Percentiles rank a stretch among this genome's conserved stretches.
These are phyloP conservation scores for Zosterops lateralis DNA, from an alignment of 2,113 vertebrate genomes.

Conservation along the genomic window DNA sequence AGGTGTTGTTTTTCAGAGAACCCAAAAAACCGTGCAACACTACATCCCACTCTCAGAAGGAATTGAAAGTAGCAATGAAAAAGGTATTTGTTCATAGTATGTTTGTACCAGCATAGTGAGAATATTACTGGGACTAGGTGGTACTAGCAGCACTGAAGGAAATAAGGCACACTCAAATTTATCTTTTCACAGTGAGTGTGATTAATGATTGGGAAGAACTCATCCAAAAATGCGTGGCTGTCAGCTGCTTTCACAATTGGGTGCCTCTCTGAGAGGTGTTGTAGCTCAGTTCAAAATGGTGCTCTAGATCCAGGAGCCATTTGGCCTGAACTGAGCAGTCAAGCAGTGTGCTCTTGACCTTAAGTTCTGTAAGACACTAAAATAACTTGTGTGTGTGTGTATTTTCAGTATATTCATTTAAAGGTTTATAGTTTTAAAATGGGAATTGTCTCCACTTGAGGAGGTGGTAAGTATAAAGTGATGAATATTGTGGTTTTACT, in stretches of 20 bases:
- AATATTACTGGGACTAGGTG: neutral
- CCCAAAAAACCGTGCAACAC: neutral
- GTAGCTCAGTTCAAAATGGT: neutral
- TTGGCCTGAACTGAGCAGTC: neutral
- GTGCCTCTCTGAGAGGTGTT: neutral
- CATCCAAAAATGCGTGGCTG: neutral
- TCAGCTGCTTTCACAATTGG: neutral
- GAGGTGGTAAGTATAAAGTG: neutral
- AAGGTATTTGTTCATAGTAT: neutral
- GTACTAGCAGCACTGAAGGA: neutral
- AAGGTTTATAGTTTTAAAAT: neutral
- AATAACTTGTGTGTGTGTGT: neutral
- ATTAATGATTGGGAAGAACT: neutral
- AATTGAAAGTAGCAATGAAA: neutral
- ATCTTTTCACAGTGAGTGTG: neutral
- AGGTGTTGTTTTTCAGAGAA: slow-evolving; percentile 18
- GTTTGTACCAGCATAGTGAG: neutral
- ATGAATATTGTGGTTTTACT: neutral
- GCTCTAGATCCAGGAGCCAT: neutral
- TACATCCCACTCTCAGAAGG: neutral
- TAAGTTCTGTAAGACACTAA: neutral
- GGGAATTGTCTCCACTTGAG: neutral
- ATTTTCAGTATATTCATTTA: neutral
- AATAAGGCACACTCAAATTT: neutral
- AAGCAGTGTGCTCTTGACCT: neutral